Evolutionary conservation across 2,888 invertebrate genomes (phyloP), one percentile per base, ranked within the genome.

Genomic region (Hirtodrosophila alboralis): DNA sequence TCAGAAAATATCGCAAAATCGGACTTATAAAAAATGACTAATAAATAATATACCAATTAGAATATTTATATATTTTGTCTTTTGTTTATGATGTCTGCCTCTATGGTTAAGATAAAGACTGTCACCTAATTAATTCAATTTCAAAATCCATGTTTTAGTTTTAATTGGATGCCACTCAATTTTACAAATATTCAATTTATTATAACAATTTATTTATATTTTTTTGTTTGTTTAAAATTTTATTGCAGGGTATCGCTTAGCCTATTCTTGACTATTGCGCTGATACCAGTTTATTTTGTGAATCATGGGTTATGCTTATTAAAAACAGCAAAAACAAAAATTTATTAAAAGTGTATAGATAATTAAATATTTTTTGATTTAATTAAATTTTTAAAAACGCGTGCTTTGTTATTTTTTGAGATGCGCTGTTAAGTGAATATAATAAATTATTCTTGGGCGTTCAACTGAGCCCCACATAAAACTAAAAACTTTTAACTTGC

Each of bases 221-320:
- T n/a, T n/a, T 14, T 6, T 40, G 4, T 16, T 9, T 13, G 1
- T 7, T 1, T 10, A 10, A 23, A 23, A 23, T 23, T 8, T 8
- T 4, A 26, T 14, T 23, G n/a, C 28, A 43, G 31, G 27, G 37
- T 18, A 58, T 44, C 5, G 1, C 4, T 1, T 9, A 7, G 3
- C 10, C 34, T 2, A 3, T 5, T 3, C 18, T 18, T 18, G 18
- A 4, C 18, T 2, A 18, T 10, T 21, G 4, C 6, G 7, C 5
- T 10, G 31, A 7, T 3, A 8, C n/a, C 5, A 16, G 9, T 26
- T 37, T 7, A 41, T 2, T 9, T 9, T 13, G 14, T 56, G 54
- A 58, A 23, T 58, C 40, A 36, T 28, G 13, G 27, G 13, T 27
- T 31, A 6, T 16, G 14, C 9, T 54, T 8, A 4, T 37, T 12